phyloP scores from a whole-genome alignment of 2,113 vertebrate species.

The Vimba vimba region DNA sequence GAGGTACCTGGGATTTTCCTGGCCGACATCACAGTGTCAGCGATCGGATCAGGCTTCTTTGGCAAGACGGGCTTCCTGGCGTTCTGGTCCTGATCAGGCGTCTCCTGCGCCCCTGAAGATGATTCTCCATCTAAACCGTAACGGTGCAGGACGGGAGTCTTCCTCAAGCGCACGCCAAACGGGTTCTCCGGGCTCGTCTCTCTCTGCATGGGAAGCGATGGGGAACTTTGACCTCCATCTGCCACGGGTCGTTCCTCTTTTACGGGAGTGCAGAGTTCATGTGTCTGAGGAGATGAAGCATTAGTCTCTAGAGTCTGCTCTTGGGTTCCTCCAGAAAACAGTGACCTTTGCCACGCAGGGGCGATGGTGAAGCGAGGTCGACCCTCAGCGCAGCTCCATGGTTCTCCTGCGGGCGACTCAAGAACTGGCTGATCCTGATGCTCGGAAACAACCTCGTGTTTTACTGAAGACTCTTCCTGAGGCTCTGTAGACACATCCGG shows the following conservation, averaged over 20 bases:
- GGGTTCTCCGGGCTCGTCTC: constrained; percentile 72
- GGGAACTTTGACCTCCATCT: constrained; percentile 38
- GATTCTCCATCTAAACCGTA: constrained; percentile 72
- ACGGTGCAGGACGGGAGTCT: constrained; percentile 75
- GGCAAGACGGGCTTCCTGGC: constrained; percentile 65
- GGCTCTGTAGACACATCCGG: background rate
- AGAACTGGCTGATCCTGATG: background rate
- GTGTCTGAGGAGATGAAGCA: background rate
- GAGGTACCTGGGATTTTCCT: constrained; percentile 67
- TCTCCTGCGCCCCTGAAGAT: constrained; percentile 28
- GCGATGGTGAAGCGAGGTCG: constrained; percentile 71
- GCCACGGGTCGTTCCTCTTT: constrained; percentile 54
- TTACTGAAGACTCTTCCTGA: constrained; percentile 27
- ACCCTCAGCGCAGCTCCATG: constrained; percentile 2
- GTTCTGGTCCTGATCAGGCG: background rate
- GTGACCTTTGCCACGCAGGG: constrained; percentile 78
- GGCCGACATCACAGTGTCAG: constrained; percentile 67
- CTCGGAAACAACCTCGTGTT: constrained; percentile 3
- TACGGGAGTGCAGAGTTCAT: constrained; percentile 27
- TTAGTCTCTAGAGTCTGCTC: constrained; percentile 47
- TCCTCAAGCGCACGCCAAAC: constrained; percentile 85
- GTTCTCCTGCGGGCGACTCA: background rate
- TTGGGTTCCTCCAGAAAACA: constrained; percentile 64
- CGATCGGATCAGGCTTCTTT: constrained; percentile 63
- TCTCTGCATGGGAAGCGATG: constrained; percentile 23